Evolutionary conservation across 2,888 invertebrate genomes (phyloP).

Genomic region (Apotomis betuletana): DNA sequence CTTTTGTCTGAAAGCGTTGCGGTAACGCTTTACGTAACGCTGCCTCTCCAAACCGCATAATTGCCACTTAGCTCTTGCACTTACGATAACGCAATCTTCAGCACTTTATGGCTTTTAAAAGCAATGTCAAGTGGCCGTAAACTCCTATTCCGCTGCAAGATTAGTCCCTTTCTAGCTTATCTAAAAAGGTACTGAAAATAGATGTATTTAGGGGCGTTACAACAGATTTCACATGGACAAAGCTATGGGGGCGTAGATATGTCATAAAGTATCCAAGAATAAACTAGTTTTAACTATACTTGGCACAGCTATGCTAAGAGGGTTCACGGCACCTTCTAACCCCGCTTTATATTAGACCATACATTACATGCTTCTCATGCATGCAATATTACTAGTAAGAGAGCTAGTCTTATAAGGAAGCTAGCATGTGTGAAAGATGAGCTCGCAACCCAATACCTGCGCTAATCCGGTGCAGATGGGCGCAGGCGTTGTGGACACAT

Average conservation of each 20-base stretch:
- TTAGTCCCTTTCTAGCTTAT: slow-evolving; percentile 13
- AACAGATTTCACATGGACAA: no score
- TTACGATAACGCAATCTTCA: slow-evolving; percentile 56
- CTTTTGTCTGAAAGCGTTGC: slow-evolving; percentile 14
- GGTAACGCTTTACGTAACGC: slow-evolving; percentile 46
- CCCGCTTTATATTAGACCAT: no score
- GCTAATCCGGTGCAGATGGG: slow-evolving; percentile 73
- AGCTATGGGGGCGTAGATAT: no score
- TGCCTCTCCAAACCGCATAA: slow-evolving; percentile 43
- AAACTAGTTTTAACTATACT: no score
- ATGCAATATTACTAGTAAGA: slow-evolving; percentile 48
- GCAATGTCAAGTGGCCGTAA: slow-evolving; percentile 54
- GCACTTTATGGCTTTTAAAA: slow-evolving; percentile 54
- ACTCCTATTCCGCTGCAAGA: slow-evolving; percentile 47
- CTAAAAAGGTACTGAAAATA: neutral
- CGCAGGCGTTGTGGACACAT: slow-evolving; percentile 51
- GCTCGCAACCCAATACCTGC: slow-evolving; percentile 66
- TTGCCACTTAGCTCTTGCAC: slow-evolving; percentile 50
- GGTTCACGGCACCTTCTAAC: no score
- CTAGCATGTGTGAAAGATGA: slow-evolving; percentile 65
- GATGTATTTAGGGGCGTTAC: no score
- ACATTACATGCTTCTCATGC: no score
- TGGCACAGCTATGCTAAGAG: no score
- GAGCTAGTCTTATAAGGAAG: slow-evolving; percentile 60
- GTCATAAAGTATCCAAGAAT: no score